These are phyloP conservation scores for Otus scops DNA, from an alignment of 2,797 vertebrate genomes.

Conservation along the genomic window DNA sequence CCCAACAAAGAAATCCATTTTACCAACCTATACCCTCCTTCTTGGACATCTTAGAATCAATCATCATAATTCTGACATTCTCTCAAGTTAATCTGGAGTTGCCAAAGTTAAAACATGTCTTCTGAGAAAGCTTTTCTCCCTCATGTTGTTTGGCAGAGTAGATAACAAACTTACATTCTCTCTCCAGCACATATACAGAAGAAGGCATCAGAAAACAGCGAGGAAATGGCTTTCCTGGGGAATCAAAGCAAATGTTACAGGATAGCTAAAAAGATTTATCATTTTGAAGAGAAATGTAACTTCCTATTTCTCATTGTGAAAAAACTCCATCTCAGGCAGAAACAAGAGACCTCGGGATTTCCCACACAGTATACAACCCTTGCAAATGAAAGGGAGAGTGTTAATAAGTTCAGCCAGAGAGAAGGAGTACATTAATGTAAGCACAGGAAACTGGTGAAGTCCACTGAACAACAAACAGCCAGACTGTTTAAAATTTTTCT, in stretches of 20 bases:
- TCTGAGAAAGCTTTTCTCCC: not conserved
- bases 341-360: not conserved
- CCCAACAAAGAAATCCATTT: not conserved
- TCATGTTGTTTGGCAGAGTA: not conserved
- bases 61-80: not conserved
- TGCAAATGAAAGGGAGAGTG: not conserved
- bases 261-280: not conserved
- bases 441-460: not conserved
- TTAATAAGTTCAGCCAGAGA: not conserved
- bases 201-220: not conserved
- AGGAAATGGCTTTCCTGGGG: not conserved
- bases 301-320: not conserved
- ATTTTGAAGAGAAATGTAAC: not conserved
- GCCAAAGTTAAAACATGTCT: not conserved
- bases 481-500: not conserved
- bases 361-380: not conserved
- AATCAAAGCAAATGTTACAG: not conserved
- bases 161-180: not conserved
- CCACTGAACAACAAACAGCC: not conserved
- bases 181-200: not conserved
- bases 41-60: not conserved
- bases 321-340: not conserved
- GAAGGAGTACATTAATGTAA: not conserved
- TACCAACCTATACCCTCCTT: not conserved
- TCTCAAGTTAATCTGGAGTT: not conserved